Evolutionary conservation across 2,113 vertebrate species (phyloP).

Genomic region (Dissostichus mawsoni): DNA sequence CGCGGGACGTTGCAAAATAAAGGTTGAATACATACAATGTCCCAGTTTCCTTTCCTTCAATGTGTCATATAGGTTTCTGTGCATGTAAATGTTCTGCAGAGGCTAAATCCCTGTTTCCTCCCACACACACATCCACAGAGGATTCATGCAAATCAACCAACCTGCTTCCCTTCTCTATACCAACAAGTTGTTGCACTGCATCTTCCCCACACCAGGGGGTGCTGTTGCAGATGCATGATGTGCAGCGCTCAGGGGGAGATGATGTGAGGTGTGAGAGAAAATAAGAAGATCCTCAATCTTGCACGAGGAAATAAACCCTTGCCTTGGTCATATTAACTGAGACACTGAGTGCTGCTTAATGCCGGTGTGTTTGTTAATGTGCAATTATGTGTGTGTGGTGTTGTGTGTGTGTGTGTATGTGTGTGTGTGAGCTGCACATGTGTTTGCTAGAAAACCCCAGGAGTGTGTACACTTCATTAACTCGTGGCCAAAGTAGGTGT

Average conservation of each 20-base stretch:
- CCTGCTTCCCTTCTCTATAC: neutral
- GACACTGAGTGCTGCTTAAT: constrained; percentile 66
- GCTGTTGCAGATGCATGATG: constrained; percentile 59
- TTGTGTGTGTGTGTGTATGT: neutral
- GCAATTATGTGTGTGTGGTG: constrained; percentile 31
- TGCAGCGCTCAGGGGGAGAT: constrained; percentile 20
- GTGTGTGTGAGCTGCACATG: neutral
- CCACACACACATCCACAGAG: constrained; percentile 9
- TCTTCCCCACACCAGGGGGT: constrained; percentile 65
- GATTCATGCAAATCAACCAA: constrained; percentile 36
- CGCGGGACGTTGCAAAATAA: constrained; percentile 30
- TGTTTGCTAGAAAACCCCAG: constrained; percentile 53
- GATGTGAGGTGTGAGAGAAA: neutral
- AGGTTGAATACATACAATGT: constrained; percentile 19
- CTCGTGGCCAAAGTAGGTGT: constrained; percentile 65
- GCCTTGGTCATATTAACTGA: constrained; percentile 65
- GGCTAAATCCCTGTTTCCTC: no score
- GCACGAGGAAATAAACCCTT: constrained; percentile 38
- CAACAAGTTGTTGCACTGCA: constrained; percentile 12
- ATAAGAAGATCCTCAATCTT: constrained; percentile 1
- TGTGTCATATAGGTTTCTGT: neutral
- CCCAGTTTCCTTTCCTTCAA: no score
- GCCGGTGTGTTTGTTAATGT: constrained; percentile 53
- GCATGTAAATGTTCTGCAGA: neutral
- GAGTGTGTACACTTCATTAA: constrained; percentile 76